phyloP scores from a whole-genome alignment of 23 tunicate genomes.

The Corella eumyota region DNA sequence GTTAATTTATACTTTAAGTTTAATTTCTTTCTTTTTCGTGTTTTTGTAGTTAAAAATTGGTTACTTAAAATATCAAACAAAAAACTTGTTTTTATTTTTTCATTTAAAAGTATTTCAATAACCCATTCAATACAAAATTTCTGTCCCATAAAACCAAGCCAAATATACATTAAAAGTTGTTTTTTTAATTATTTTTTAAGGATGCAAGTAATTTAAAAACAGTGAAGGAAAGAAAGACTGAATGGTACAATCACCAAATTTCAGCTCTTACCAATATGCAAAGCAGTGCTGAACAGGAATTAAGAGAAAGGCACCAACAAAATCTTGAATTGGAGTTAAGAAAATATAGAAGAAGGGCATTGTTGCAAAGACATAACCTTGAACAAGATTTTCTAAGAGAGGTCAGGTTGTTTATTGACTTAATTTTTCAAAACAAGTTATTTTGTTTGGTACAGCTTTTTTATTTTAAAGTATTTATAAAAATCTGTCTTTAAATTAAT shows the following conservation, averaged over 20 bases:
- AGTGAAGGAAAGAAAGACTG: constrained; percentile 21
- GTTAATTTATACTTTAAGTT: neutral
- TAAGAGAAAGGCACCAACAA: constrained; percentile 69
- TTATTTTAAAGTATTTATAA: too few species aligned
- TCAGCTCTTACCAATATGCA: constrained; percentile 29
- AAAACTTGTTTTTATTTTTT: neutral
- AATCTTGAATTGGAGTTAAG: constrained; percentile 70
- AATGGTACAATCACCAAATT: constrained; percentile 68
- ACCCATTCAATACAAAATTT: too few species aligned
- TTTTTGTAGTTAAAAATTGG: neutral
- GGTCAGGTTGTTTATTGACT: constrained; percentile 22
- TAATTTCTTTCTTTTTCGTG: neutral
- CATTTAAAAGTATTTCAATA: neutral
- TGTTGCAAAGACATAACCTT: constrained; percentile 63
- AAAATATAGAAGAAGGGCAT: constrained; percentile 68
- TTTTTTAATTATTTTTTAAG: constrained; percentile 3
- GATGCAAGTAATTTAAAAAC: constrained; percentile 40
- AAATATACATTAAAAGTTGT: neutral
- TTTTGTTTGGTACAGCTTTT: too few species aligned
- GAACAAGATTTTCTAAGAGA: constrained; percentile 83
- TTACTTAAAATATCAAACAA: neutral
- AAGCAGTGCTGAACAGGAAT: constrained; percentile 48
- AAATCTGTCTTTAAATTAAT: too few species aligned
- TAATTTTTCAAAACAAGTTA: neutral
- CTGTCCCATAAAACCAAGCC: too few species aligned